Base-by-base conservation (phyloP, 2,113 vertebrate species). In the Hucho hucho region DNA sequence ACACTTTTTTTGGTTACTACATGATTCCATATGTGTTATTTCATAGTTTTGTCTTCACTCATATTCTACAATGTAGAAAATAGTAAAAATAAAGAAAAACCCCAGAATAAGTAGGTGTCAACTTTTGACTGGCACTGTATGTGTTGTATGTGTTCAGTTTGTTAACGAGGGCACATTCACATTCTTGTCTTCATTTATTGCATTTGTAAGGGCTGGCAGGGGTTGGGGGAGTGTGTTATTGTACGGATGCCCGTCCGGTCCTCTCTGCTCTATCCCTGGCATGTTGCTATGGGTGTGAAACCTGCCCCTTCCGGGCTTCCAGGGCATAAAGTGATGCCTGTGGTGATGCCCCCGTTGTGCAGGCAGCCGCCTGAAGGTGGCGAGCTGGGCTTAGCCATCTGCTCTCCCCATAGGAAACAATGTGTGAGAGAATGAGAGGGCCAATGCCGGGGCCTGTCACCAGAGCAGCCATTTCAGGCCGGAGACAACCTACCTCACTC, bases 121-220 rank as follows among this genome's bases (percentile, higher is more conserved):
- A 9, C 37, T 37, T 37, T 37, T 37, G 37, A 37, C 7, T 9
- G 37, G 37, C 2, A 1, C 6, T 37, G 7, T 37, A 37, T 43
- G 37, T 43, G 37, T 12, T 43, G 37, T 43, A 43, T 11, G 37
- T 43, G 9, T 43, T 43, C 37, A 43, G 16, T 56, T 56, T 56
- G 87, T 88, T 86, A 81, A 56, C 1, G 81, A 88, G 87, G 88
- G 89, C 82, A 87, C 22, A 89, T 86, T 87, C 85, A 90, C 88
- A 91, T 92, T 92, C 90, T 92, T 89, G 53, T 83, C 84, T 80
- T 85, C 83, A 85, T 86, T 93, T 93, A 93, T 93, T 92, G 90
- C 92, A 86, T 92, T 88, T 77, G 72, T 89, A 81, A 88, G 76
- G 16, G 86, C 82, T 87, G 86, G 87, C 83, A 83, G 87, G 86